Percentiles rank a stretch among this genome's conserved stretches.
Evolutionary conservation across 2,797 vertebrate species (phyloP).

Genomic region (Tolypeutes matacus): DNA sequence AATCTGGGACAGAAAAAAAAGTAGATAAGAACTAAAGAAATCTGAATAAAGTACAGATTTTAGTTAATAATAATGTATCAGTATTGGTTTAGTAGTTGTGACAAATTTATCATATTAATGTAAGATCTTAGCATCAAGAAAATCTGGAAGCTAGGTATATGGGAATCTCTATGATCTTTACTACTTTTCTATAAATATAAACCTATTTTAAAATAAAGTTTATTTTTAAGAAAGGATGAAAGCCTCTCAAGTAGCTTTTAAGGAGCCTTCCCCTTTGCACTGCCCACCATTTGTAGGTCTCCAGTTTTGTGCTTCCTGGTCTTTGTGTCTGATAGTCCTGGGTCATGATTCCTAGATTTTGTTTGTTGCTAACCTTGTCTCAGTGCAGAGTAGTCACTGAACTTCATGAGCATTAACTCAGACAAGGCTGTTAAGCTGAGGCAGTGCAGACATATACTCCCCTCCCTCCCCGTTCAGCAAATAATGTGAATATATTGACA

Average conservation of each 20-base stretch:
- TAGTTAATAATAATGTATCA: neutral
- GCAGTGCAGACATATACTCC: neutral
- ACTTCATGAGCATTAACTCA: neutral
- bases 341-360: neutral
- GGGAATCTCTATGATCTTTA: neutral
- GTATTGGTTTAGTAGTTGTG: neutral
- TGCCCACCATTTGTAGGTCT: neutral
- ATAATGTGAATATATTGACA: neutral
- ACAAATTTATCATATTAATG: neutral
- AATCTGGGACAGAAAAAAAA: neutral
- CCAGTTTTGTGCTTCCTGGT: neutral
- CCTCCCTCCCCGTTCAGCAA: neutral
- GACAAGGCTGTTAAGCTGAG: neutral
- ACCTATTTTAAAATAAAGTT: neutral
- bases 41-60: neutral
- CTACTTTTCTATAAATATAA: slow-evolving; percentile 11
- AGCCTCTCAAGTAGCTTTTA: slow-evolving; percentile 6
- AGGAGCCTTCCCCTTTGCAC: neutral
- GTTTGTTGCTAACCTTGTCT: neutral
- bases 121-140: neutral
- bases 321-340: neutral
- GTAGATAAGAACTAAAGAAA: neutral
- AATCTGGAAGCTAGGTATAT: neutral
- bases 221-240: neutral
- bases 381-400: neutral